Evolutionary conservation across 1,140 invertebrate genomes (phyloP).

Genomic region (Zaprionus africanus): DNA sequence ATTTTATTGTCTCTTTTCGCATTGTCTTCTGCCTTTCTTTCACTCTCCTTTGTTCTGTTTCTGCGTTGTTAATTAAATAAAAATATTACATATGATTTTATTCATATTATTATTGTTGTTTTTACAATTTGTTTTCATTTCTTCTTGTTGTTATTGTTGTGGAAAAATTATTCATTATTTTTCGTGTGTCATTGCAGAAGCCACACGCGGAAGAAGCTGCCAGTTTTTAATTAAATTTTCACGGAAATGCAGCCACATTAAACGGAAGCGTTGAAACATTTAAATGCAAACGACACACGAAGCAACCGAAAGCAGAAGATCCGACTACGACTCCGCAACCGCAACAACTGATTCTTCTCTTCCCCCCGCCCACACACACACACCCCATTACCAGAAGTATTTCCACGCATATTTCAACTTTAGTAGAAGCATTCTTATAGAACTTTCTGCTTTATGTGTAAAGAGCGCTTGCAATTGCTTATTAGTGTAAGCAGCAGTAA

Average conservation of each 20-base stretch:
- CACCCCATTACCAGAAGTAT: too few species aligned
- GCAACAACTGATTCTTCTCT: background rate
- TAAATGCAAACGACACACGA: conserved; percentile 56
- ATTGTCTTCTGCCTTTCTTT: background rate
- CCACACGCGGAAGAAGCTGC: conserved; percentile 27
- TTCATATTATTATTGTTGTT: conserved; percentile 10
- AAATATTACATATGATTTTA: conserved; percentile 46
- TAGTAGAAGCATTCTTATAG: too few species aligned
- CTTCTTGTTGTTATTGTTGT: conserved; percentile 24
- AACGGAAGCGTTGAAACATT: conserved; percentile 68
- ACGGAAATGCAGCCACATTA: conserved; percentile 64
- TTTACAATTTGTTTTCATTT: conserved; percentile 13
- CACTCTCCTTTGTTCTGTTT: background rate
- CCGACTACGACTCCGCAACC: background rate
- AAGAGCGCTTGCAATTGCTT: too few species aligned
- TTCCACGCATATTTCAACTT: too few species aligned
- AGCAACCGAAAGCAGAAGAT: conserved; percentile 21
- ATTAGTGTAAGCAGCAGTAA: too few species aligned
- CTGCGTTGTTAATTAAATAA: conserved; percentile 55
- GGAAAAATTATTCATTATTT: conserved; percentile 54
- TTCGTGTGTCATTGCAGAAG: conserved; percentile 36
- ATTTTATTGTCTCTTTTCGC: background rate
- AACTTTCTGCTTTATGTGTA: too few species aligned
- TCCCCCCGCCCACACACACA: background rate
- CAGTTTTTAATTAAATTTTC: conserved; percentile 72